Conservation (phyloP, 2,888 invertebrate genomes). For the Prenolepis imparis region DNA sequence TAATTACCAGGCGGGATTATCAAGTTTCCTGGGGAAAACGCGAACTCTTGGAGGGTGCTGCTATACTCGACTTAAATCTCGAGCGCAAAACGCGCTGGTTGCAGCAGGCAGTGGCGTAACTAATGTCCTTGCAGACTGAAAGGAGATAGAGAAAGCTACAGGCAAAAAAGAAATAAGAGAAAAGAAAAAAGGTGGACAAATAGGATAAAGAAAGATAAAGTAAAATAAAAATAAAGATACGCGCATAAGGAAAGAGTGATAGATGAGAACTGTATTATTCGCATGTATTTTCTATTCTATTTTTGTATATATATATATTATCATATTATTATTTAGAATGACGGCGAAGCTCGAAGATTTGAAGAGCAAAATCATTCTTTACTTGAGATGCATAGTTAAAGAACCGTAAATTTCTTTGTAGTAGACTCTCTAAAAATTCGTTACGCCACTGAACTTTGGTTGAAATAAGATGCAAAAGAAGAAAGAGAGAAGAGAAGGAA, state of each 20-base stretch:
- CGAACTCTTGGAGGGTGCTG: conserved; percentile 60
- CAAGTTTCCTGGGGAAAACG: conserved; percentile 72
- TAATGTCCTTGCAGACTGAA: conserved; percentile 42
- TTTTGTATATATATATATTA: background rate
- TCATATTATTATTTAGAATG: background rate
- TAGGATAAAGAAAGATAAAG: background rate
- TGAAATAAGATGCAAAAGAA: conserved; percentile 34
- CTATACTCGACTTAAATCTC: conserved; percentile 59
- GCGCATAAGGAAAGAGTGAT: background rate
- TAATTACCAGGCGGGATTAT: conserved; percentile 80
- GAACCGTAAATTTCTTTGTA: background rate
- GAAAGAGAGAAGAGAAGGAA: conserved; percentile 19
- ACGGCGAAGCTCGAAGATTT: too few relatives aligned
- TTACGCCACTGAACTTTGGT: conserved; percentile 17
- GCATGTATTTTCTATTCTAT: background rate
- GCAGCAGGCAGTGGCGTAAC: conserved; percentile 38
- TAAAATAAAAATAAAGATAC: conserved; percentile 5
- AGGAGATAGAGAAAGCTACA: conserved; percentile 30
- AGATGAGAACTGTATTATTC: background rate
- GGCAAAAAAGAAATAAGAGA: background rate
- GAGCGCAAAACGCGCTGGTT: conserved; percentile 50
- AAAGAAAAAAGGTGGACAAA: background rate
- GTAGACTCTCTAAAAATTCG: background rate
- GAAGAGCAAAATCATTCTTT: background rate
- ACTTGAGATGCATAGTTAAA: conserved; percentile 24